Conservation (phyloP, 2,888 invertebrate genomes). For the Autographa pulchrina region DNA sequence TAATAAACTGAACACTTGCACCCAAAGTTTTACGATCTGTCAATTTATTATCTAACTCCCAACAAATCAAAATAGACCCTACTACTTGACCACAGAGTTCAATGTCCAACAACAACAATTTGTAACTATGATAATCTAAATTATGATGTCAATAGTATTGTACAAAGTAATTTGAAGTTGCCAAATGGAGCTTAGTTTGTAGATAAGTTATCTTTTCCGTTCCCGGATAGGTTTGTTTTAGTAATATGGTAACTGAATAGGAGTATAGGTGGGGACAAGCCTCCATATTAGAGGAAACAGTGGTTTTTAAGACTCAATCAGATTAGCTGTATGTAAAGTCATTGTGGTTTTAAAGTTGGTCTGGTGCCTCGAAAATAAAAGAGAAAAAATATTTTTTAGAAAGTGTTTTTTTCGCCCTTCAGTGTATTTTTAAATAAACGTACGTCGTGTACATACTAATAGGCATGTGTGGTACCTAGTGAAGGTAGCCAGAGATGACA, state of each 20-base stretch:
- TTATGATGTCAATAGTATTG: constrained; percentile 75
- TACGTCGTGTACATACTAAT: too few relatives aligned
- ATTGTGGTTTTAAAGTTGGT: too few relatives aligned
- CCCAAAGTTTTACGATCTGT: constrained; percentile 54
- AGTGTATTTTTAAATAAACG: too few relatives aligned
- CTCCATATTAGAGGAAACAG: too few relatives aligned
- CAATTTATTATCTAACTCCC: constrained; percentile 29
- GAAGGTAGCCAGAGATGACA: too few relatives aligned
- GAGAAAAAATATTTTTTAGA: too few relatives aligned
- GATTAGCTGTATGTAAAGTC: too few relatives aligned
- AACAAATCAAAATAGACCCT: constrained; percentile 55
- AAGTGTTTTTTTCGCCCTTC: too few relatives aligned
- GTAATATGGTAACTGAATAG: constrained; percentile 6
- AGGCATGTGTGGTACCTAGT: too few relatives aligned
- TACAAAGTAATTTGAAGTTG: constrained; percentile 52
- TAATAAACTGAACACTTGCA: constrained; percentile 59
- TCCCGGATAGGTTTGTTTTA: constrained; percentile 41
- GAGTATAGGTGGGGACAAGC: background rate
- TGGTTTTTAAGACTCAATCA: too few relatives aligned
- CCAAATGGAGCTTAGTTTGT: constrained; percentile 49
- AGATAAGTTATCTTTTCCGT: constrained; percentile 53
- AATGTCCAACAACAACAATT: constrained; percentile 31
- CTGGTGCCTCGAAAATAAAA: too few relatives aligned
- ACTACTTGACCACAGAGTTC: constrained; percentile 52
- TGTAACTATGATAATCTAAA: constrained; percentile 70